These are phyloP conservation scores for Apantesis nais DNA, from an alignment of 2,888 invertebrate species.

Conservation along the genomic window DNA sequence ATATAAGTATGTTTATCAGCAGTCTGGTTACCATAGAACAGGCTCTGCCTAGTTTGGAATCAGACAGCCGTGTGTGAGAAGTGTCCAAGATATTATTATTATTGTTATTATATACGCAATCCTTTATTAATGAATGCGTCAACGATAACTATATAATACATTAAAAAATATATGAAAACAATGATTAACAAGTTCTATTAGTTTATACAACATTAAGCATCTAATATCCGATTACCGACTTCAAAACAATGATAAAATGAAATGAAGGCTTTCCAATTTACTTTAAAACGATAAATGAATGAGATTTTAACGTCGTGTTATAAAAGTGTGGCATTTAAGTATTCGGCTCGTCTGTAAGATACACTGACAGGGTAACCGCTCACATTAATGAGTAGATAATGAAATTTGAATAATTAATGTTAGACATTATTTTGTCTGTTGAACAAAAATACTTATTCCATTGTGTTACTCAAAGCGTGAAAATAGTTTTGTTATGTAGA, in stretches of 20 bases:
- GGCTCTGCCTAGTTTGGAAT: too few species aligned
- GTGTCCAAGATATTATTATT: too few species aligned
- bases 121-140: background rate
- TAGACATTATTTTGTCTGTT: slow-evolving; percentile 60
- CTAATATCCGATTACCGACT: background rate
- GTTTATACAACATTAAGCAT: background rate
- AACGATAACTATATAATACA: background rate
- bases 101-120: background rate
- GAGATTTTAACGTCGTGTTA: background rate
- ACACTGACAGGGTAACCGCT: slow-evolving; percentile 39
- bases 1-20: too few species aligned
- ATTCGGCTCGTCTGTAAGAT: slow-evolving; percentile 40
- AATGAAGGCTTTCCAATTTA: background rate
- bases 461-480: slow-evolving; percentile 53
- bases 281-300: background rate
- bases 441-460: slow-evolving; percentile 54
- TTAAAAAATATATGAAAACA: background rate
- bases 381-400: slow-evolving; percentile 65
- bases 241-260: background rate
- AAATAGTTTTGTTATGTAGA: slow-evolving; percentile 57
- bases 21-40: too few species aligned
- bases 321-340: background rate
- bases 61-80: too few species aligned
- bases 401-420: slow-evolving; percentile 67
- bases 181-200: background rate